A percentile compares a stretch with the other conserved stretches of the same genome.
Evolutionary conservation across 2,113 vertebrate species (phyloP).

Genomic region (Forbesichthys papilliferus): DNA sequence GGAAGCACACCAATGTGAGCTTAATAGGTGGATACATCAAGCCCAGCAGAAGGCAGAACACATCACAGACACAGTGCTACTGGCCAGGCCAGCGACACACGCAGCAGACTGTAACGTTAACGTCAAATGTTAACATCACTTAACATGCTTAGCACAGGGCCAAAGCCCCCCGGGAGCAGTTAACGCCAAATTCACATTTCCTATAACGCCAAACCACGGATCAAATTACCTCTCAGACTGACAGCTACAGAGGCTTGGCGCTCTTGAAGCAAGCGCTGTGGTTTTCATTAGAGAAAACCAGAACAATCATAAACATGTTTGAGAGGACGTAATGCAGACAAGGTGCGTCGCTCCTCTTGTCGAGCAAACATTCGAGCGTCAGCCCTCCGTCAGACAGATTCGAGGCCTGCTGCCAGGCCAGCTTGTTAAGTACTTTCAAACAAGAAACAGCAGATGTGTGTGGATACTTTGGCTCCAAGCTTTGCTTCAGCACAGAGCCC

Average conservation of each 20-base stretch:
- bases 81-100: background rate
- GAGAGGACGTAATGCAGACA: background rate
- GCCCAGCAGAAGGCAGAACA: too few relatives aligned
- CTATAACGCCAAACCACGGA: background rate
- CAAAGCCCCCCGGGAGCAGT: background rate
- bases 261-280: background rate
- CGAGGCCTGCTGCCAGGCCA: conserved; percentile 37
- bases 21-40: too few relatives aligned
- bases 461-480: background rate
- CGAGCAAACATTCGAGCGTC: conserved; percentile 5
- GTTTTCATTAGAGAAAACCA: conserved; percentile 9
- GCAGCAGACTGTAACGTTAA: background rate
- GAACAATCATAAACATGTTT: background rate
- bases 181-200: conserved; percentile 2
- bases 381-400: conserved; percentile 14
- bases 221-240: background rate
- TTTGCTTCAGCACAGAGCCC: background rate
- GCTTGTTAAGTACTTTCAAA: conserved; percentile 37
- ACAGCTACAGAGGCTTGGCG: conserved; percentile 2
- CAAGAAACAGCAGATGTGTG: conserved; percentile 11
- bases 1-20: too few relatives aligned
- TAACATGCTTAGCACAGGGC: background rate
- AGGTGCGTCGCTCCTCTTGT: background rate
- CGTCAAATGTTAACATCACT: background rate
- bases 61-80: background rate